These are phyloP conservation scores for Paramormyrops kingsleyae DNA, from an alignment of 2,113 vertebrate genomes.

Conservation along the genomic window DNA sequence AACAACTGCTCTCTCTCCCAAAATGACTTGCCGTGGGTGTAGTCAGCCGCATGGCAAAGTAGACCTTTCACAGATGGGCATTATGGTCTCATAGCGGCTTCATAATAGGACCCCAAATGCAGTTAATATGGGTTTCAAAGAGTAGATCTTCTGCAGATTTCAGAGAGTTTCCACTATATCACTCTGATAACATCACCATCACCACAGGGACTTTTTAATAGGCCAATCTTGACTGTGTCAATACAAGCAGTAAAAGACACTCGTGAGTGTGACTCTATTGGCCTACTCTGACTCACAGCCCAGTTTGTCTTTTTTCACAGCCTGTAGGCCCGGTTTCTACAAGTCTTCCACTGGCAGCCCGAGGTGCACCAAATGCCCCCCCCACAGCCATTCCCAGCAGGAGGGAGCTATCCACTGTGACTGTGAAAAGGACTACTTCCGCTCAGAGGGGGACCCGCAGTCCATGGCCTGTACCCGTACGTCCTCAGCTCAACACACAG, in stretches of 20 bases:
- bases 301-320: constrained; percentile 56
- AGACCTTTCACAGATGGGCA: background rate
- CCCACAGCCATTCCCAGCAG: constrained; percentile 82
- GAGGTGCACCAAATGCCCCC: constrained; percentile 92
- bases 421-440: constrained; percentile 97
- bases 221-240: background rate
- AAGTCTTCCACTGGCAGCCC: constrained; percentile 77
- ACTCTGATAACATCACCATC: background rate
- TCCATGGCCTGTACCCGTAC: constrained; percentile 97
- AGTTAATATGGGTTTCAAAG: background rate
- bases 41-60: background rate
- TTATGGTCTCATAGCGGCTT: background rate
- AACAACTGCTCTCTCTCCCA: constrained; percentile 1
- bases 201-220: background rate
- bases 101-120: background rate
- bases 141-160: background rate
- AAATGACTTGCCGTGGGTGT: background rate
- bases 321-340: constrained; percentile 89
- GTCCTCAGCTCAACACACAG: constrained; percentile 43
- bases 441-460: constrained; percentile 84
- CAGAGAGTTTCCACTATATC: background rate
- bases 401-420: constrained; percentile 83
- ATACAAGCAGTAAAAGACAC: background rate
- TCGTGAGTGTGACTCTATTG: background rate
- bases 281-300: constrained; percentile 29